phyloP scores from a whole-genome alignment of 1,140 invertebrate genomes.

The Oncopeltus fasciatus region DNA sequence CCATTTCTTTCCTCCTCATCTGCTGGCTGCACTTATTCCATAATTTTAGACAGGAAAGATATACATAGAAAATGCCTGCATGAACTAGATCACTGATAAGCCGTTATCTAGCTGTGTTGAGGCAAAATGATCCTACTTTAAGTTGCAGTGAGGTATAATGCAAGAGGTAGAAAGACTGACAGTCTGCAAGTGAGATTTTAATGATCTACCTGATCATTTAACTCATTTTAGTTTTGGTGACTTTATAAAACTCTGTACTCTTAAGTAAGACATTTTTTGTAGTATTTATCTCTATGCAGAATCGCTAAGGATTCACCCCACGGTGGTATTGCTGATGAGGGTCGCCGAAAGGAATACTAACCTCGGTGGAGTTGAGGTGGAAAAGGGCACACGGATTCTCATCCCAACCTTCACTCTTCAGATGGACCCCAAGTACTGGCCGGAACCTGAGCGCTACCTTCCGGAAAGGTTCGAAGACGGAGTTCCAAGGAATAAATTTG shows the following conservation, averaged over 20 bases:
- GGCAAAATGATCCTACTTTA: neutral
- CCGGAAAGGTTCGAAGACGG: slow-evolving; percentile 31
- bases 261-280: neutral
- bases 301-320: slow-evolving; percentile 39
- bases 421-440: slow-evolving; percentile 28
- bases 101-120: too few relatives aligned
- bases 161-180: neutral
- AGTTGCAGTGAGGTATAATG: neutral
- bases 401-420: slow-evolving; percentile 32
- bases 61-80: too few relatives aligned
- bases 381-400: slow-evolving; percentile 28
- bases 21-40: too few relatives aligned
- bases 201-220: neutral
- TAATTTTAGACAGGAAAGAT: too few relatives aligned
- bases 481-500: slow-evolving; percentile 12
- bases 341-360: slow-evolving; percentile 33
- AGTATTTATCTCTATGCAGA: too few relatives aligned
- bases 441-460: slow-evolving; percentile 29
- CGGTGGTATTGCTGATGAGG: slow-evolving; percentile 32
- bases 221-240: neutral
- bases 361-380: slow-evolving; percentile 18
- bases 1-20: too few relatives aligned
- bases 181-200: neutral
- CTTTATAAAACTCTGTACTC: neutral
- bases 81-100: too few relatives aligned